Percentiles rank a stretch among this genome's conserved stretches.
phyloP scores from a whole-genome alignment of 2,113 vertebrate species.

The Tenebrosternarchus preto region DNA sequence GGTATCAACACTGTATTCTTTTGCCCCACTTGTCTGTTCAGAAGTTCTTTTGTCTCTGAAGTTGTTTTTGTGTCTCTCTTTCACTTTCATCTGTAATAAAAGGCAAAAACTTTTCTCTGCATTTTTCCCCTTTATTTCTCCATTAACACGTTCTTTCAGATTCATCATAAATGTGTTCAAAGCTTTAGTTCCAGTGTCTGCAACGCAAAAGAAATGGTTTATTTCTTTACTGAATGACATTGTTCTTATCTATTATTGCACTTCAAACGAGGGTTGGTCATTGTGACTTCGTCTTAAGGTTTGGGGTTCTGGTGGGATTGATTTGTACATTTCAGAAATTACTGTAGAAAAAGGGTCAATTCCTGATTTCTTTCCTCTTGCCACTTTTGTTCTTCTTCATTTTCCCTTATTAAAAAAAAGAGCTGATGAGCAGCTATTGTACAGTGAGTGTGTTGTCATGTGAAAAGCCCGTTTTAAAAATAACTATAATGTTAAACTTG shows the following conservation, averaged over 20 bases:
- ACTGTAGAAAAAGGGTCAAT: too few relatives aligned
- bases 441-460: too few relatives aligned
- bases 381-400: too few relatives aligned
- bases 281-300: too few relatives aligned
- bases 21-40: conserved; percentile 20
- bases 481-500: too few relatives aligned
- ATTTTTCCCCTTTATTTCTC: conserved; percentile 34
- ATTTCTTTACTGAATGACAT: not conserved
- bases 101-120: conserved; percentile 55
- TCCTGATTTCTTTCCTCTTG: too few relatives aligned
- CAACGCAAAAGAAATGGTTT: not conserved
- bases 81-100: conserved; percentile 70
- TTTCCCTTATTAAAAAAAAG: too few relatives aligned
- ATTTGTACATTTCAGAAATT: too few relatives aligned
- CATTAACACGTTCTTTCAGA: not conserved
- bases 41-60: conserved; percentile 1
- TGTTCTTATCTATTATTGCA: conserved; percentile 1
- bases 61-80: conserved; percentile 46
- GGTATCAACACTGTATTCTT: conserved; percentile 23
- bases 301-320: too few relatives aligned
- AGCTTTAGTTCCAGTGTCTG: conserved; percentile 7
- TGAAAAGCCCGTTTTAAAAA: too few relatives aligned
- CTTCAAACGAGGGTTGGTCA: too few relatives aligned
- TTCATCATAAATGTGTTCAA: conserved; percentile 12
- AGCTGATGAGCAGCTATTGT: too few relatives aligned